A percentile compares a stretch with the other conserved stretches of the same genome.
These are phyloP conservation scores for Bradypus variegatus DNA, from an alignment of 2,797 vertebrate genomes.

Conservation along the genomic window DNA sequence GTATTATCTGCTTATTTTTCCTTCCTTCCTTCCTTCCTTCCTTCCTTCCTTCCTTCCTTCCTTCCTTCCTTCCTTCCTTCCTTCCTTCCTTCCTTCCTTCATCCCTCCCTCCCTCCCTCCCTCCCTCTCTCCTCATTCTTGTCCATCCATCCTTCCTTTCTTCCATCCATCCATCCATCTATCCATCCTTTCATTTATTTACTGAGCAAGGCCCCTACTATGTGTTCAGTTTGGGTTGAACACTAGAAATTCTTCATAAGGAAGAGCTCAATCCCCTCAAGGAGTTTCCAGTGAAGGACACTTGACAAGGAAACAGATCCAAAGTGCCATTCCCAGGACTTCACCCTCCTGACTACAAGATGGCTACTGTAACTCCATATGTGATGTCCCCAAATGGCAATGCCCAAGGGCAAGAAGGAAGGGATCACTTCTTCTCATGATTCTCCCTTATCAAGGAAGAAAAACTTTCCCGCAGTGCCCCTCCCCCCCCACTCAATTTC, in stretches of 20 bases:
- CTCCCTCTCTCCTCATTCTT: not conserved
- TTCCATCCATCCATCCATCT: too few species aligned
- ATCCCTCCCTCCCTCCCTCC: fast-evolving
- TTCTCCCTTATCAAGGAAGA: not conserved
- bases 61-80: too few species aligned
- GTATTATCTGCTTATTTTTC: not conserved
- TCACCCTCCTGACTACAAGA: not conserved
- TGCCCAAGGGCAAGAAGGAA: not conserved
- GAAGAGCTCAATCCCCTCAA: not conserved
- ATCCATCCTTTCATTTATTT: not conserved
- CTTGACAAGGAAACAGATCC: not conserved
- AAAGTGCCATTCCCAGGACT: not conserved
- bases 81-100: too few species aligned
- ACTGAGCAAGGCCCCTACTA: not conserved
- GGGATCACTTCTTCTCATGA: not conserved
- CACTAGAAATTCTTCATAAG: not conserved
- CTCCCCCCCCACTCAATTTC: too few species aligned
- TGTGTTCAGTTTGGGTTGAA: not conserved
- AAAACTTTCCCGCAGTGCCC: not conserved
- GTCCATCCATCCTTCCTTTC: too few species aligned
- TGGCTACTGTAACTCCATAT: not conserved
- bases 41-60: too few species aligned
- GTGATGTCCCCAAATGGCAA: not conserved
- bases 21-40: too few species aligned
- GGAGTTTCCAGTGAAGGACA: not conserved